A percentile compares a stretch with the other conserved stretches of the same genome.
These are phyloP conservation scores for Pomacea maculata DNA, from an alignment of 1,140 invertebrate genomes.

Conservation along the genomic window DNA sequence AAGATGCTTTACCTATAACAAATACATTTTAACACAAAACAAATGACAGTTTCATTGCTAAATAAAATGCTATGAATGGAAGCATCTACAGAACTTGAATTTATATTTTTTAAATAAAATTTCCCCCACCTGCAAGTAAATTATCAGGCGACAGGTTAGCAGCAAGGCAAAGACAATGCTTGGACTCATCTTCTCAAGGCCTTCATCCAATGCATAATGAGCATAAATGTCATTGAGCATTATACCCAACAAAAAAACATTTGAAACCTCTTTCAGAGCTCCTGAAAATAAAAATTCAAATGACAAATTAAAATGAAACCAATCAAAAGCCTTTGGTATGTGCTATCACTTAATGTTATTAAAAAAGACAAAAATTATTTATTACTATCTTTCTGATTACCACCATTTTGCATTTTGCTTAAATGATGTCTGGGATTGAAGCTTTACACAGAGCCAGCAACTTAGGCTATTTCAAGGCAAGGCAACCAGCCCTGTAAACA, in stretches of 20 bases:
- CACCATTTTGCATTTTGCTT: background rate
- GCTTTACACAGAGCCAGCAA: too few species aligned
- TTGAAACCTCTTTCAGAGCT: slow-evolving; percentile 87
- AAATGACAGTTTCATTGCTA: too few species aligned
- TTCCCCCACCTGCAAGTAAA: slow-evolving; percentile 54
- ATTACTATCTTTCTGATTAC: too few species aligned
- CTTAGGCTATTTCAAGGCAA: too few species aligned
- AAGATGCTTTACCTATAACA: too few species aligned
- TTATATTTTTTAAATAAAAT: too few species aligned
- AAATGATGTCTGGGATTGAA: background rate
- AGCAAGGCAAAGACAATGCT: slow-evolving; percentile 95
- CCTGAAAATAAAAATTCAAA: slow-evolving; percentile 71
- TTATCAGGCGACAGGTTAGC: slow-evolving; percentile 89
- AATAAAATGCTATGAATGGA: too few species aligned
- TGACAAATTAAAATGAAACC: background rate
- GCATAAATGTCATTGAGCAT: slow-evolving; percentile 92
- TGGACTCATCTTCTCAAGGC: slow-evolving; percentile 90
- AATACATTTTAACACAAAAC: too few species aligned
- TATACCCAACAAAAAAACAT: slow-evolving; percentile 81
- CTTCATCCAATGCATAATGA: slow-evolving; percentile 91
- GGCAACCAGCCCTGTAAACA: too few species aligned
- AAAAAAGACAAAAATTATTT: too few species aligned
- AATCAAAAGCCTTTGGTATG: background rate
- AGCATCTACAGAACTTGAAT: too few species aligned
- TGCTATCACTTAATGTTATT: too few species aligned